phyloP scores from a whole-genome alignment of 1,140 invertebrate species.

The Drosophila nigrodunni region DNA sequence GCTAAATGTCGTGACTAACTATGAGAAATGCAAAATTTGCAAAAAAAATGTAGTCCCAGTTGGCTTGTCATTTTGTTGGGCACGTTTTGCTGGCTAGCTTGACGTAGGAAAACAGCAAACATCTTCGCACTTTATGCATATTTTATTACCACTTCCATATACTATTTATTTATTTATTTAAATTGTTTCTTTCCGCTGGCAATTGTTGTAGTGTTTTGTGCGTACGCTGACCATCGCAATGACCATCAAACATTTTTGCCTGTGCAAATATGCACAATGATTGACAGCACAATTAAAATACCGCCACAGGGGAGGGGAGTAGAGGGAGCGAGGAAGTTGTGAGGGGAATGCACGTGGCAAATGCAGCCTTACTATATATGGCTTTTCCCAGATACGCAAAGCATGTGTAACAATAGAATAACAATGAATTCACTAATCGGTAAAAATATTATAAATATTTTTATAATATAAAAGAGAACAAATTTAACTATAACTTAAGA shows the following conservation, averaged over 20 bases:
- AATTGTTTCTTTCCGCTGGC: slow-evolving; percentile 42
- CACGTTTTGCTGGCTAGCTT: slow-evolving; percentile 29
- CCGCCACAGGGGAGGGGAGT: slow-evolving; percentile 25
- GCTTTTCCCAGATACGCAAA: slow-evolving; percentile 22
- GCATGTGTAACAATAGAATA: slow-evolving; percentile 52
- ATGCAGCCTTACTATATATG: slow-evolving; percentile 67
- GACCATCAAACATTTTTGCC: slow-evolving; percentile 48
- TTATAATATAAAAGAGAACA: too few species aligned
- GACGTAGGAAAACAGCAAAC: slow-evolving; percentile 32
- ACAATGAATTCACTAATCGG: slow-evolving; percentile 1
- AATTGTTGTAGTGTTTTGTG: slow-evolving; percentile 35
- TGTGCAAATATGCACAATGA: slow-evolving; percentile 80
- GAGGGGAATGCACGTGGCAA: slow-evolving; percentile 26
- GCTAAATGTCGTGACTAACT: slow-evolving; percentile 17
- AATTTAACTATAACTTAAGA: too few species aligned
- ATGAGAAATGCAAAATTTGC: slow-evolving; percentile 6
- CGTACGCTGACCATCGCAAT: slow-evolving; percentile 40
- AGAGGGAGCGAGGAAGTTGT: neutral
- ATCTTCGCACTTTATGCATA: slow-evolving; percentile 37
- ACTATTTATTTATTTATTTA: slow-evolving; percentile 52
- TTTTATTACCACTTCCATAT: slow-evolving; percentile 26
- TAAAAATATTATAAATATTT: too few species aligned
- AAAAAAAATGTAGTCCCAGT: slow-evolving; percentile 10
- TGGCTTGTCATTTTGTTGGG: slow-evolving; percentile 33
- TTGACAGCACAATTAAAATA: slow-evolving; percentile 79